Percentiles rank a stretch among this genome's conserved stretches.
phyloP scores from a whole-genome alignment of 2,113 vertebrate genomes.

The Colistium nudipinnis region DNA sequence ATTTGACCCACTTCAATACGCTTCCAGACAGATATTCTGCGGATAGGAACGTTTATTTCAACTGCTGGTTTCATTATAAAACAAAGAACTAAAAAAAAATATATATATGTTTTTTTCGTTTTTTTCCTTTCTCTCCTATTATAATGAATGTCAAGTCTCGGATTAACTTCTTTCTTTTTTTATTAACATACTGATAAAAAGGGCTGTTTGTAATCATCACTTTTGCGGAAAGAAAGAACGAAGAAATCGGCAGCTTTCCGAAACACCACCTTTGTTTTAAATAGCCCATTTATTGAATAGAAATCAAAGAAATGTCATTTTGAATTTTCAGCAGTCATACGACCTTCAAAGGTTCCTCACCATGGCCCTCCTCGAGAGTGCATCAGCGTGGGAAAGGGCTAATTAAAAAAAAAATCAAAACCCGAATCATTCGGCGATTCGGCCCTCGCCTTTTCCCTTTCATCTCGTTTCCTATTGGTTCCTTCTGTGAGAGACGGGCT shows the following conservation, averaged over 20 bases:
- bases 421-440: conserved; percentile 1
- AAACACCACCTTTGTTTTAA: not conserved
- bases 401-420: not conserved
- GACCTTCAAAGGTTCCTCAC: not conserved
- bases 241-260: too few species aligned
- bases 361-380: not conserved
- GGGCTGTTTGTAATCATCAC: not conserved
- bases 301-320: not conserved
- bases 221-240: not conserved
- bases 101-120: too few species aligned
- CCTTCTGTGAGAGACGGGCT: conserved; percentile 6
- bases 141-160: too few species aligned
- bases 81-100: too few species aligned
- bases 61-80: too few species aligned
- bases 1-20: too few species aligned
- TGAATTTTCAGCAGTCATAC: not conserved
- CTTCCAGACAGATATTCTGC: too few species aligned
- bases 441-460: conserved; percentile 10
- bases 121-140: too few species aligned
- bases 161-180: too few species aligned
- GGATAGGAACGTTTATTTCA: too few species aligned
- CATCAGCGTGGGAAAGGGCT: not conserved
- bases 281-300: not conserved
- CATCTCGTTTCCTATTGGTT: conserved; percentile 14
- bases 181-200: too few species aligned